Base-by-base conservation (phyloP, 1,140 invertebrate genomes). In the Oppia nitens region DNA sequence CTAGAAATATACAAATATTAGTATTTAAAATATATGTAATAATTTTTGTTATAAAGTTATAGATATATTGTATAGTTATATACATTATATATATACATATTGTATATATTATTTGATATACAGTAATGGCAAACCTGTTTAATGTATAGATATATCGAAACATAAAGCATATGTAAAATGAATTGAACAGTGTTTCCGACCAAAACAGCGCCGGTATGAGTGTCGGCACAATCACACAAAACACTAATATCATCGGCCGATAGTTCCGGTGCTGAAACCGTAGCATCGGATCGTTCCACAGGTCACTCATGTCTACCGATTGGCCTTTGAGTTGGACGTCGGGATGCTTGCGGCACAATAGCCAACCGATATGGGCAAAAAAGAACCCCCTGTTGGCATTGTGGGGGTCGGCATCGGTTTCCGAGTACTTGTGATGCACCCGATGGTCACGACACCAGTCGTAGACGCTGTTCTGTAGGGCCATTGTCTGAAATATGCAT, bases 241-340 rank as follows among this genome's bases (percentile, higher is more conserved):
- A 68, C 0, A 91, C 3, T 0, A 88, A 77, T 78, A 93, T 88
- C 62, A 93, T 66, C 9, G 81, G 69, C 32, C 82, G 64, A 70
- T 96, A 97, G 70, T 87, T 84, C 65, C 87, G 91, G 70, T 84
- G 84, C 70, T 97, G 92, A 72, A 91, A 90, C 57, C 72, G 72
- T 9, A 94, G 73, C 24, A 96, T 77, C 1, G 82, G 82, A 73
- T 97, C 91, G 23, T 76, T 75, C 59, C 80, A 77, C 21, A 96
- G 74, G 71, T 97, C 93, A 32, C 79, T 83, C 26, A 94, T 63
- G 69, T 94, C 88, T n/a, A 96, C 77, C 55, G 78, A 75, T 65
- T 85, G 82, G 55, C 91, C 91, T 68, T 93, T 93, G 57, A 20
- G 6, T 6, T 9, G 6, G 2, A 58, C 83, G 12, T 80, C 76